Conservation (phyloP, 1,140 invertebrate genomes). For the Mizuhopecten yessoensis region DNA sequence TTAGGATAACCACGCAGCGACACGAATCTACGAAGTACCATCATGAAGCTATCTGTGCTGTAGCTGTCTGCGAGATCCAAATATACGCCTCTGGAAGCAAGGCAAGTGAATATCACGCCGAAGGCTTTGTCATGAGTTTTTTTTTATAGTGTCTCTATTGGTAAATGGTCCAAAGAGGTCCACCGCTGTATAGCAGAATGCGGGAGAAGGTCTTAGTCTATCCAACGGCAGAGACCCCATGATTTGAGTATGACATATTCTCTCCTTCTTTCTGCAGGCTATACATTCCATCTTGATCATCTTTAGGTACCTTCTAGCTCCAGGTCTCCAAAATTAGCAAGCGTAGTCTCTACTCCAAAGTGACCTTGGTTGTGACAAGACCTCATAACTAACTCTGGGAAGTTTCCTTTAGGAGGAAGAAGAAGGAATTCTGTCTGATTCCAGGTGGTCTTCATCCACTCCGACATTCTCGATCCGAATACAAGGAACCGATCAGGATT, state of each 20-base stretch:
- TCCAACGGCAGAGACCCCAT: constrained; percentile 41
- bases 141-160: constrained; percentile 46
- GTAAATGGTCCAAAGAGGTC: constrained; percentile 41
- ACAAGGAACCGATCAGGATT: constrained; percentile 36
- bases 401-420: constrained; percentile 31
- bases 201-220: constrained; percentile 42
- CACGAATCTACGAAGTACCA: constrained; percentile 31
- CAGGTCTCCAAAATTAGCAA: constrained; percentile 36
- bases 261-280: constrained; percentile 1
- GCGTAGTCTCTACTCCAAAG: not conserved
- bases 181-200: constrained; percentile 42
- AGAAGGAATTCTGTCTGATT: constrained; percentile 44
- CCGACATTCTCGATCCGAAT: not conserved
- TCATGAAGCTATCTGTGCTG: constrained; percentile 45
- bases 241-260: not conserved
- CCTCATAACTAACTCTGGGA: not conserved
- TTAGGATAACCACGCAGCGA: constrained; percentile 47
- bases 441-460: constrained; percentile 41
- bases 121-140: constrained; percentile 49
- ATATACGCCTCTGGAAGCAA: constrained; percentile 45
- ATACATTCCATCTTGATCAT: constrained; percentile 43
- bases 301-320: not conserved
- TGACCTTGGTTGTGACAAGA: not conserved
- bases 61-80: constrained; percentile 46
- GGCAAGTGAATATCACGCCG: constrained; percentile 54